Evolutionary conservation across 2,113 vertebrate species (phyloP).

Genomic region (Podarcis muralis): DNA sequence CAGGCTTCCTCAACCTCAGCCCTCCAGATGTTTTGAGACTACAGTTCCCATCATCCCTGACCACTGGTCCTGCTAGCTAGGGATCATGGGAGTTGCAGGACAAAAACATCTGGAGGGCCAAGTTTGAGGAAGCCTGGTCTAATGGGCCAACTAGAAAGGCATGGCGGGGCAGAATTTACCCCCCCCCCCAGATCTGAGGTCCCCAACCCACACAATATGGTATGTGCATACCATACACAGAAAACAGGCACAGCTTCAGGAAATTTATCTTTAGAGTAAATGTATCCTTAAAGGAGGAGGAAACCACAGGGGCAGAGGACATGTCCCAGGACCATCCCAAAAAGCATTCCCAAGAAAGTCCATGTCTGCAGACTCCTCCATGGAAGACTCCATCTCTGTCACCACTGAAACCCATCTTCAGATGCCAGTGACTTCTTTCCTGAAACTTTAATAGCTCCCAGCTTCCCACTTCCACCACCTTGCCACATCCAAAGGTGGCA

Average conservation of each 20-base stretch:
- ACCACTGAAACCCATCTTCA: background rate
- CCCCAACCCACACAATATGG: background rate
- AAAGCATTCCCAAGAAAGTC: background rate
- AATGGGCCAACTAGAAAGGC: no score
- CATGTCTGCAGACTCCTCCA: no score
- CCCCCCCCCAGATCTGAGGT: no score
- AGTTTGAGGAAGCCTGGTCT: no score
- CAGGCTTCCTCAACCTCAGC: no score
- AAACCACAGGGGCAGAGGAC: background rate
- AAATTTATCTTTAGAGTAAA: background rate
- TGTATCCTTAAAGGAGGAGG: background rate
- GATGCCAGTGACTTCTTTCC: background rate
- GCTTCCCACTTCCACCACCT: background rate
- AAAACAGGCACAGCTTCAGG: background rate
- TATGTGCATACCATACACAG: background rate
- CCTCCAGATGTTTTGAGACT: no score
- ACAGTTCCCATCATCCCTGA: no score
- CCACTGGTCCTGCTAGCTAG: no score
- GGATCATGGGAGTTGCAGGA: no score
- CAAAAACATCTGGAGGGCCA: no score
- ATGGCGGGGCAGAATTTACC: no score
- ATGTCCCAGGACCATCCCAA: background rate
- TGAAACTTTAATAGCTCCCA: background rate
- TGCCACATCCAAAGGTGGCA: background rate
- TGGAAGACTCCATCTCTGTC: background rate